Conservation (phyloP, 2,888 invertebrate species). For the Cantharis rustica region DNA sequence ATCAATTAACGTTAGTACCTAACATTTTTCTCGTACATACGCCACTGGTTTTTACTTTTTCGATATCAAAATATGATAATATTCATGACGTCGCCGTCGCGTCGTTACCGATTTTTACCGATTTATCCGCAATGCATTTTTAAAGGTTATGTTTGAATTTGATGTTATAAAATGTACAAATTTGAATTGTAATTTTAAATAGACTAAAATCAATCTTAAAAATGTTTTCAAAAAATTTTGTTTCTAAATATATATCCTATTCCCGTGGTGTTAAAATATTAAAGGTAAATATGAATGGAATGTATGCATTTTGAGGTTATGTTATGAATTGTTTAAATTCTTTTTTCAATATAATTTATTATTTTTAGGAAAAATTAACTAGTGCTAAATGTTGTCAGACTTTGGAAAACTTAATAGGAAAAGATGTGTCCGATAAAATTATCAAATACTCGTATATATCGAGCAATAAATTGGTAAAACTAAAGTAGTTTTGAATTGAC, state of each 20-base stretch:
- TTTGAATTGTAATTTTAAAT: neutral
- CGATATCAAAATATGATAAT: no score
- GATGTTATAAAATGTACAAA: neutral
- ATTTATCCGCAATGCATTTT: neutral
- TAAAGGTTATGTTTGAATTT: neutral
- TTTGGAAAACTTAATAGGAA: neutral
- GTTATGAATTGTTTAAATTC: neutral
- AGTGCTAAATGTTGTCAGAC: neutral
- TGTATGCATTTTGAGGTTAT: neutral
- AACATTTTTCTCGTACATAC: no score
- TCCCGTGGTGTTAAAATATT: conserved; percentile 27
- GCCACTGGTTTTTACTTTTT: no score
- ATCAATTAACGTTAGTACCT: no score
- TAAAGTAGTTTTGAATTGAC: neutral
- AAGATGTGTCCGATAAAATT: neutral
- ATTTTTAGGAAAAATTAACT: neutral
- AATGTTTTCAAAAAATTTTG: conserved; percentile 35
- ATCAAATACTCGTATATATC: neutral
- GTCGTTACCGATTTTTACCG: neutral
- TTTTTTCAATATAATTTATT: neutral
- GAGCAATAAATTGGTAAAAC: neutral
- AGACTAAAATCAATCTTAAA: neutral
- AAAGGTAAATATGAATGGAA: conserved; percentile 26
- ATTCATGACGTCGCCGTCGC: no score
- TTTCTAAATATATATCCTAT: conserved; percentile 33